Evolutionary conservation across 2,888 invertebrate species (phyloP).

Genomic region (Macrophya annulata): DNA sequence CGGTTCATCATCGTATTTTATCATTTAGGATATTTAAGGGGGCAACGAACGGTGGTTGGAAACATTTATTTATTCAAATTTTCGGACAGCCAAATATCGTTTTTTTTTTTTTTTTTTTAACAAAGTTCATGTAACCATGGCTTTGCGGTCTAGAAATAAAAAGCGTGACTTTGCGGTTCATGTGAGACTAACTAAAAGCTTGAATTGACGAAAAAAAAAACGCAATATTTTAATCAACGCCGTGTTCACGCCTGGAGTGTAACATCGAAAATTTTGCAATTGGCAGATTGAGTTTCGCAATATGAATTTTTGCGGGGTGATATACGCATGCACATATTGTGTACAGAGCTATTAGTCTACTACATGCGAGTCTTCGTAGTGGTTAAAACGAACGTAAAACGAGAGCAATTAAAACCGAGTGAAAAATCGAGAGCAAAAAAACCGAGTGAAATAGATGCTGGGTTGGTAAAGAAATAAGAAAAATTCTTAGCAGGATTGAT

Average conservation of each 20-base stretch:
- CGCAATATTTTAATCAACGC: not conserved
- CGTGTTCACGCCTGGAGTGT: not conserved
- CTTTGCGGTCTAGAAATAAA: not conserved
- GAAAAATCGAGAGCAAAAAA: slow-evolving; percentile 30
- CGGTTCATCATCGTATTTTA: not conserved
- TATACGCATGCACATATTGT: not conserved
- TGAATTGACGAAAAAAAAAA: not conserved
- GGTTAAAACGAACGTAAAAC: slow-evolving; percentile 7
- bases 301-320: not conserved
- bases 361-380: not conserved
- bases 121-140: too few species aligned
- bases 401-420: slow-evolving; percentile 50
- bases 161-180: not conserved
- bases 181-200: not conserved
- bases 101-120: too few species aligned
- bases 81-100: not conserved
- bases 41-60: not conserved
- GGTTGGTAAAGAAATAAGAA: slow-evolving; percentile 26
- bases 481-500: not conserved
- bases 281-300: not conserved
- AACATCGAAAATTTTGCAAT: not conserved
- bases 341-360: not conserved
- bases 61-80: not conserved
- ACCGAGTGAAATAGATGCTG: slow-evolving; percentile 12
- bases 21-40: not conserved